These are phyloP conservation scores for Reinhardtius hippoglossoides DNA, from an alignment of 2,113 vertebrate species.

Conservation along the genomic window DNA sequence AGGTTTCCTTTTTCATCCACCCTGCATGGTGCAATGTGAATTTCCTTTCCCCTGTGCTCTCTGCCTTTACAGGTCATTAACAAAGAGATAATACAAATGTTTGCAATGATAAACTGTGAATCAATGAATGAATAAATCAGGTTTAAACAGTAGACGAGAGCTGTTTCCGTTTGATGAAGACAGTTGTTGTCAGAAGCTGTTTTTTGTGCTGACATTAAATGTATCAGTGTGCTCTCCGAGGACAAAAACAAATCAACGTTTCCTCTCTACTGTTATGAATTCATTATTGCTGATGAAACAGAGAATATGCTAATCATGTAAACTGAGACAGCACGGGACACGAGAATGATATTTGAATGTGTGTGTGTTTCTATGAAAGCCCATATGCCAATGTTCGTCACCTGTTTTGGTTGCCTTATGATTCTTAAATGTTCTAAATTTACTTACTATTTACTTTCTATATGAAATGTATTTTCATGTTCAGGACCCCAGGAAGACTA, in stretches of 20 bases:
- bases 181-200: slow-evolving; percentile 3
- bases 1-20: background rate
- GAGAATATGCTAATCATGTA: slow-evolving; percentile 46
- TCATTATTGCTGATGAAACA: slow-evolving; percentile 48
- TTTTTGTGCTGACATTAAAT: slow-evolving; percentile 34
- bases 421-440: no score
- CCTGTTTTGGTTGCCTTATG: no score
- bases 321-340: slow-evolving; percentile 24
- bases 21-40: background rate
- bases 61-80: background rate
- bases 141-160: slow-evolving; percentile 8
- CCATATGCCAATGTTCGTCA: background rate
- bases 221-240: slow-evolving; percentile 38
- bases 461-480: no score
- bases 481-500: no score
- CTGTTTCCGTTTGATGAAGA: slow-evolving; percentile 36
- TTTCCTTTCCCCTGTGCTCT: background rate
- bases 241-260: slow-evolving; percentile 42
- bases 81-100: slow-evolving; percentile 4
- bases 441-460: no score
- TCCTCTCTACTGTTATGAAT: slow-evolving; percentile 46
- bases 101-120: slow-evolving; percentile 1
- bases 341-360: background rate
- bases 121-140: slow-evolving; percentile 38
- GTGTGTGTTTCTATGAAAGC: no score